Evolutionary conservation across 2,888 invertebrate genomes (phyloP), one percentile per base, ranked within the genome.

Genomic region (Choreutis nemorana): DNA sequence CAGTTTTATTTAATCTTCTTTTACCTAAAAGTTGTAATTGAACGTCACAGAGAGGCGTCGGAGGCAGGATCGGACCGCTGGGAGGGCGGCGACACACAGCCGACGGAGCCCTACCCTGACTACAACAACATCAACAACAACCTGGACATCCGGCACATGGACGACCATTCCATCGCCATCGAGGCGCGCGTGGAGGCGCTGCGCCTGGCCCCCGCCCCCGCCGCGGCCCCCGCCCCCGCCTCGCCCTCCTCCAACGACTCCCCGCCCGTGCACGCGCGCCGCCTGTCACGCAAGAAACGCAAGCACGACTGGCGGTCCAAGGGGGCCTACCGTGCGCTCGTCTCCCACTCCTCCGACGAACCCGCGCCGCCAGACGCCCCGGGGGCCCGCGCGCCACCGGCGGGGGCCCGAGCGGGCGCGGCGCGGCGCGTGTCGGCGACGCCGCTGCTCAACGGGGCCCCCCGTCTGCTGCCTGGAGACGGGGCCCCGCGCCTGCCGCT

Each of bases 401-500:
- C 33, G 29, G n/a, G 28, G 28, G 13, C 28, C 33, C 33, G 2
- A 23, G 31, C 34, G 64, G 78, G 79, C 3, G 62, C 73, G 6
- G 79, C 79, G 36, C 65, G 71, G 15, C 54, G 79, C 15, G 67
- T 79, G 20, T 32, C 45, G 26, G 41, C 42, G 31, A 27, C 44
- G 14, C 32, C 33, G 29, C 43, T 62, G 6, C 49, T 44, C 14
- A 68, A 71, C 48, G 67, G 66, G 14, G 49, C 43, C 30, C 44
- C 55, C 11, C 18, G 11, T 22, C 47, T 65, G 39, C 54, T 70
- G 4, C 26, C 68, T 36, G 85, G 85, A 23, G 81, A 83, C 43
- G 86, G 86, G 0, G 85, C 86, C 64, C 85, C 86, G 24, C 29
- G 12, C 14, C 4, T 8, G 14, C 32, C 33, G 29, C 43, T 62